Evolutionary conservation across 2,113 vertebrate species (phyloP), one percentile per base, ranked within the genome.

Genomic region (Pelecanus crispus): DNA sequence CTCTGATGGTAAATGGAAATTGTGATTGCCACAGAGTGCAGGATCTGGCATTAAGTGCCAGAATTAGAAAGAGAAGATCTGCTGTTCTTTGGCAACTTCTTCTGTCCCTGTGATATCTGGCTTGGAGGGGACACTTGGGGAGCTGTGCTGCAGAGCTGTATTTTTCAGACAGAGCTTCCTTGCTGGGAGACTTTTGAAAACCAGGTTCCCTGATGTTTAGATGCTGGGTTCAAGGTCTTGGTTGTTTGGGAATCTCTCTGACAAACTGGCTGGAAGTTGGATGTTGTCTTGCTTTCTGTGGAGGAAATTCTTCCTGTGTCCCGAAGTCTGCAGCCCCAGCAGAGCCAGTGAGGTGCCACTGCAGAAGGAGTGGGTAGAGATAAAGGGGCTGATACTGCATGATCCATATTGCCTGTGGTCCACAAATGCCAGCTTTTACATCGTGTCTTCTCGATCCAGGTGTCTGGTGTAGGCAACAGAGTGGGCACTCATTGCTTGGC

Each of bases 371-470:
- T 3, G 47, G 25, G n/a, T 58, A 32, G 42, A 77, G 50, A 8
- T 42, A n/a, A 73, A 1, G 3, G 13, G 10, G 7, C 13, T 67
- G 61, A 11, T 67, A 44, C 29, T n/a, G 34, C 17, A 38, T 38
- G 68, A 19, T 50, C 59, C 2, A 1, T 32, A 13, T 24, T 55
- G 38, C 26, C 28, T 17, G 3, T 55, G 38, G 52, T 73, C 63
- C 61, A 63, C 38, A 84, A 45, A 22, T 1, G 3, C 7, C 68
- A 5, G 13, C 13, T 45, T 84, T 55, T 58, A 42, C 38, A 50
- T 34, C 0, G 3, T 63, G 73, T 17, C 52, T 22, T 42, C 73
- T 8, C 18, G 71, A 71, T 81, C 32, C 12, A 0, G 1, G 1
- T 55, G n/a, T 2, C 25, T 19, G n/a, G 22, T 2, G 6, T 70